Evolutionary conservation across 2,113 vertebrate genomes (phyloP).

Genomic region (Rhinopomastus cyanomelas): DNA sequence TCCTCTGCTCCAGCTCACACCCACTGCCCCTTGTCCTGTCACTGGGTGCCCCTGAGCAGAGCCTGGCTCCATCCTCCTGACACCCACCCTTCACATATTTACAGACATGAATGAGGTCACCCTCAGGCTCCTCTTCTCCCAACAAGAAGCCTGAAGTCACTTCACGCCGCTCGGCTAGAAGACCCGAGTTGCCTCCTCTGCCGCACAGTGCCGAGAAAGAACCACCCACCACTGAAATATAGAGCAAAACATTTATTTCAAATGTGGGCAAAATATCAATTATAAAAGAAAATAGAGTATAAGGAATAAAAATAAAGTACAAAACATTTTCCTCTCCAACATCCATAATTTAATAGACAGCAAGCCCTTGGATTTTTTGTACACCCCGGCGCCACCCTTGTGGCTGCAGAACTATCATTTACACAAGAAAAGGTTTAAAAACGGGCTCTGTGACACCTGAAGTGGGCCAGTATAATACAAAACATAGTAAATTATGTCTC

Average conservation of each 20-base stretch:
- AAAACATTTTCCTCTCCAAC: slow-evolving; percentile 79
- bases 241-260: slow-evolving; percentile 79
- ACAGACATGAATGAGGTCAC: too few species aligned
- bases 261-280: slow-evolving; percentile 76
- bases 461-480: slow-evolving; percentile 75
- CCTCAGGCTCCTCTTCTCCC: too few species aligned
- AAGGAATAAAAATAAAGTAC: slow-evolving; percentile 85
- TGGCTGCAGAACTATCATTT: slow-evolving; percentile 67
- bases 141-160: slow-evolving; percentile 66
- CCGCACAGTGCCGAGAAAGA: slow-evolving; percentile 61
- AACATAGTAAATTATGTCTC: slow-evolving; percentile 85
- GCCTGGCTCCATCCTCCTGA: too few species aligned
- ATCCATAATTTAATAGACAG: slow-evolving; percentile 81
- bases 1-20: too few species aligned
- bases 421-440: slow-evolving; percentile 75
- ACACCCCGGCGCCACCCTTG: slow-evolving; percentile 69
- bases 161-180: slow-evolving; percentile 61
- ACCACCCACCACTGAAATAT: slow-evolving; percentile 62
- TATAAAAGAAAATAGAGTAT: slow-evolving; percentile 82
- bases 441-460: slow-evolving; percentile 68
- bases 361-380: slow-evolving; percentile 76
- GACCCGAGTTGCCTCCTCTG: slow-evolving; percentile 70
- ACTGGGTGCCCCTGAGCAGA: too few species aligned
- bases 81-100: too few species aligned
- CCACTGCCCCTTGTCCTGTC: too few species aligned